Base-by-base conservation (phyloP, 2,113 vertebrate genomes). In the Tiliqua scincoides region DNA sequence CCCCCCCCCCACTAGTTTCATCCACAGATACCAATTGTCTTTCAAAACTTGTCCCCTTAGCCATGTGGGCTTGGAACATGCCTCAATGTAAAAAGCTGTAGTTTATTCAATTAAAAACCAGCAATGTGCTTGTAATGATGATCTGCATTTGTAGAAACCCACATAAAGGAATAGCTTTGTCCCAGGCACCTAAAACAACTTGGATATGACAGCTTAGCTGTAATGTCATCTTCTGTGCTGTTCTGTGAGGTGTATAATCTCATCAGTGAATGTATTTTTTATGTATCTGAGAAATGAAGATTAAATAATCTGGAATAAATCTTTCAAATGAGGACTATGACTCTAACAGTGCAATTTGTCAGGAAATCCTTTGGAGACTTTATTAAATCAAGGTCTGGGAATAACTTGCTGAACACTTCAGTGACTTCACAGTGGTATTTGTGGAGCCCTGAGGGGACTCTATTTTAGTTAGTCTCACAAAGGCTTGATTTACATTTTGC, bases 401-500 rank as follows among this genome's bases (percentile, higher is more conserved):
- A 86, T 86, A 79, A 88, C 92, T 71, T 0, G 73, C 82, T 40
- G 75, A 9, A 4, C 3, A 10, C 81, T 18, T 10, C 43, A 73
- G 91, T 90, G 93, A 92, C 94, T 96, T 95, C n/a, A 32, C 94
- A 11, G 54, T 91, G 95, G 96, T 96, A 96, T 96, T 96, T 95
- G 88, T 0, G 1, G 90, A 90, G 93, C 95, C 96, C 96, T 52
- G 88, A 90, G 95, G 96, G 93, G 89, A 95, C 94, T 78, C 94
- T 96, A 87, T 97, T 97, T 96, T 94, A 92, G 93, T 93, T 94
- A 93, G 92, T 91, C 91, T 96, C 5, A 62, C 76, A 94, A 91
- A 94, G 93, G 91, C 88, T 95, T 95, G 93, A 92, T 96, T 96
- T 96, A 94, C 93, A 85, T 94, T 94, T 95, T 95, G 94, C 97